Conservation (phyloP, 2,113 vertebrate species). For the Aspiorhynchus laticeps region DNA sequence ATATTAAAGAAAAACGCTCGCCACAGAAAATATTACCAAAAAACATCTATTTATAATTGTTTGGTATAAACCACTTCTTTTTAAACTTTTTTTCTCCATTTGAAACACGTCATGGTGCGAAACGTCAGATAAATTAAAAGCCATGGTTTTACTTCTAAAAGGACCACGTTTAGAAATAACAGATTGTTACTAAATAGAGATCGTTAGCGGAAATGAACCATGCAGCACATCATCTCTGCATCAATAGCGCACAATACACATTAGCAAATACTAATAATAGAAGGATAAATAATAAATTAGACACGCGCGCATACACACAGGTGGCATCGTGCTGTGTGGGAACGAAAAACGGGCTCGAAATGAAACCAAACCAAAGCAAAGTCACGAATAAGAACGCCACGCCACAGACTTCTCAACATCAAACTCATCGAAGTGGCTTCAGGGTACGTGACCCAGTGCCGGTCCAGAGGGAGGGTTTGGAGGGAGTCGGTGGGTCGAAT, state of each 20-base stretch:
- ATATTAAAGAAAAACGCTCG: slow-evolving; percentile 76
- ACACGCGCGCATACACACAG: slow-evolving; percentile 59
- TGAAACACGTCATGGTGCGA: slow-evolving; percentile 72
- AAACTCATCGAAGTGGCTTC: slow-evolving; percentile 59
- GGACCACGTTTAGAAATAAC: slow-evolving; percentile 64
- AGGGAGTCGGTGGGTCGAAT: not conserved
- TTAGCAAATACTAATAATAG: slow-evolving; percentile 77
- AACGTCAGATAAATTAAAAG: slow-evolving; percentile 66
- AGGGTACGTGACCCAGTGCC: not conserved
- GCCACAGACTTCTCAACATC: slow-evolving; percentile 72
- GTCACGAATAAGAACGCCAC: slow-evolving; percentile 67
- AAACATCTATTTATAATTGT: slow-evolving; percentile 77
- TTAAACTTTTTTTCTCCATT: slow-evolving; percentile 64
- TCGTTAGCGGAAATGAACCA: slow-evolving; percentile 71
- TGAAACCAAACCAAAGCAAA: slow-evolving; percentile 55
- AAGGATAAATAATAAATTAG: slow-evolving; percentile 82
- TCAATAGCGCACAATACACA: slow-evolving; percentile 76
- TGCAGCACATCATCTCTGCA: slow-evolving; percentile 78
- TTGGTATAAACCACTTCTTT: slow-evolving; percentile 77
- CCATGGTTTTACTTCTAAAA: slow-evolving; percentile 68
- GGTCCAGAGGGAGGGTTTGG: not conserved
- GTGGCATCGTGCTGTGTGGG: slow-evolving; percentile 51
- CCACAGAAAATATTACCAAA: slow-evolving; percentile 80
- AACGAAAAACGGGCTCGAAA: slow-evolving; percentile 34
- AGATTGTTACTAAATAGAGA: slow-evolving; percentile 72